Evolutionary conservation across 2,888 invertebrate species (phyloP).

Genomic region (Drosophila birchii): DNA sequence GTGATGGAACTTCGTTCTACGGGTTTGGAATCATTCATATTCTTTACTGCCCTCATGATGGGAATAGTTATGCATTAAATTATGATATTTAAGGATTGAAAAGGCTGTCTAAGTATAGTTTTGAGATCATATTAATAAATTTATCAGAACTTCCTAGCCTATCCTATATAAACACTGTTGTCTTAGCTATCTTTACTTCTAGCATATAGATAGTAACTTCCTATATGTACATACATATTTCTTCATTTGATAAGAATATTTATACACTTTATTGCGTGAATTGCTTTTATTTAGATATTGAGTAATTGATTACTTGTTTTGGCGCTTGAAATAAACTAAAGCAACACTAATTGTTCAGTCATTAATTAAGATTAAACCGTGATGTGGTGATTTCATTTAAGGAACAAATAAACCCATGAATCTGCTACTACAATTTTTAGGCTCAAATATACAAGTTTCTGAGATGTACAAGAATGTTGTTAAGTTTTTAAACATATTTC

Average conservation of each 20-base stretch:
- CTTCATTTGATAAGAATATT: slow-evolving; percentile 3
- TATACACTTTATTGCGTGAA: not conserved
- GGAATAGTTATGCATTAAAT: not conserved
- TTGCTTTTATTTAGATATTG: not conserved
- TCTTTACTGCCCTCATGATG: not conserved
- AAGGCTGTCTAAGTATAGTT: no score
- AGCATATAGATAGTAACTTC: not conserved
- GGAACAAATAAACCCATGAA: not conserved
- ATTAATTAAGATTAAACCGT: not conserved
- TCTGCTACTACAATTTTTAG: no score
- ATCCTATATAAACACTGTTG: not conserved
- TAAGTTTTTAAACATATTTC: not conserved
- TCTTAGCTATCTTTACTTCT: not conserved
- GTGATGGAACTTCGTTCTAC: slow-evolving; percentile 25
- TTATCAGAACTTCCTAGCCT: not conserved
- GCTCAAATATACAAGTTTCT: not conserved
- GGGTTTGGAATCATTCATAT: not conserved
- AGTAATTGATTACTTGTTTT: not conserved
- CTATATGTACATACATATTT: not conserved
- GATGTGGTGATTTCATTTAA: not conserved
- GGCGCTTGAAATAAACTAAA: not conserved
- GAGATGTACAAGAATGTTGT: not conserved
- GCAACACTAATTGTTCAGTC: not conserved
- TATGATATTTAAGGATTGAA: not conserved
- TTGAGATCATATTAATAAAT: not conserved